Conservation (phyloP, 2,113 vertebrate genomes). For the Muscicapa adusta region DNA sequence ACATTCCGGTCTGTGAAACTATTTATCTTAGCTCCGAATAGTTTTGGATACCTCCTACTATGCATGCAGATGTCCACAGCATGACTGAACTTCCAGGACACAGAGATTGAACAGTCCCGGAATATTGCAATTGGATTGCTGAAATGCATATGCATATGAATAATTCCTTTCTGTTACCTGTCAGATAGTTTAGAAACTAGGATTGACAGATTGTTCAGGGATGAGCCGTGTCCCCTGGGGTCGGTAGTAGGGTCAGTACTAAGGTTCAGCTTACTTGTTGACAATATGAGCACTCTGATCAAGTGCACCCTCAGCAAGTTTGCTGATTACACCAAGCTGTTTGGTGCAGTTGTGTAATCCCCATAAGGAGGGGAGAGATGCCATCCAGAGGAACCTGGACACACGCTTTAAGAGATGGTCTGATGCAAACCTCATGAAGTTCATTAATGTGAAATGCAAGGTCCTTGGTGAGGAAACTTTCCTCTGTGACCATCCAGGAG, state of each 20-base stretch:
- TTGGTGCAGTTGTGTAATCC: no score
- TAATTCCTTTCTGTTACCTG: neutral
- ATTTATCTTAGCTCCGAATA: neutral
- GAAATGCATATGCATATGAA: neutral
- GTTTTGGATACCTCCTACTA: neutral
- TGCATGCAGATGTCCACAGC: neutral
- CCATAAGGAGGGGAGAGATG: neutral
- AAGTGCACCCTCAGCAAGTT: no score
- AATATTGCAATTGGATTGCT: neutral
- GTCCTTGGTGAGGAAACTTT: neutral
- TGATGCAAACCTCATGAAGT: neutral
- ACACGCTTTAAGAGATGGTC: fast-evolving
- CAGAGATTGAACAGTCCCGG: neutral
- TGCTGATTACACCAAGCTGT: fast-evolving
- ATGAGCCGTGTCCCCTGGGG: neutral
- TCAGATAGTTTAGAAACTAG: neutral
- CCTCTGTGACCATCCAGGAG: neutral
- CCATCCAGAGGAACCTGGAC: neutral
- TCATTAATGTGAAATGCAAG: neutral
- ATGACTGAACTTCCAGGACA: neutral
- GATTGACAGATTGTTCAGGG: neutral
- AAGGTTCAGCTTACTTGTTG: neutral
- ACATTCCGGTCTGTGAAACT: neutral
- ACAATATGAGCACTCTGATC: no score
- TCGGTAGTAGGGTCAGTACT: fast-evolving